Base-by-base conservation (phyloP, 2,113 vertebrate species). In the Centrocercus urophasianus region DNA sequence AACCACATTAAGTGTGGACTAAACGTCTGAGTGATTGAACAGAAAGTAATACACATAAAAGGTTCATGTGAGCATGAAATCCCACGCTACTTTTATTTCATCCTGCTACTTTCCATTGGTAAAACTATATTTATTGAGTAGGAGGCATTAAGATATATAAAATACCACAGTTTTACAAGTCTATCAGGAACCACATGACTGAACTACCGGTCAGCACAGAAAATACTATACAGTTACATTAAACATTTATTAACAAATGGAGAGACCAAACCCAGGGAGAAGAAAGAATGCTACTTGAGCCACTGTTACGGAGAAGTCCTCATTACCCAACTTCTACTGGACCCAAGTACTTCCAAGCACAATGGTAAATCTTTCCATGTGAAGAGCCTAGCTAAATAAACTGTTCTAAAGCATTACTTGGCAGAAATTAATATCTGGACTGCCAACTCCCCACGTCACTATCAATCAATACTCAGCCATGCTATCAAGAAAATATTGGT, bases 211-310 rank as follows among this genome's bases (percentile, higher is more conserved):
- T 52, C 24, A 52, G 50, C 28, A 56, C 15, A 56, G 28, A 56
- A 56, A 56, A 16, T 5, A 32, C 28, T 52, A 50, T 4, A 81
- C 0, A 1, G 14, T 12, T 8, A 2, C 7, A 50, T 21, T 52
- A 75, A 64, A 6, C 52, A 56, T 16, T 36, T 19, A 42, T 43
- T 85, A 60, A 57, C 15, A 80, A 77, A 90, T 5, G 3, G 32
- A 89, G 17, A 77, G 38, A 70, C 4, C 14, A 92, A 83, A 45
- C 1, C 8, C 5, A 12, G 24, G 5, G 82, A 76, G 22, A 30
- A 2, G 34, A 2, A 69, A 70, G 6, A 54, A 18, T 69, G 5
- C 10, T 81, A 20, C 43, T 63, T 18, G 6, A 89, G 50, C 48
- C 90, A 88, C 7, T 21, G 32, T 6, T 72, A 8, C 17, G n/a